phyloP scores from a whole-genome alignment of 2,888 invertebrate genomes.

The Cremastinae sp. region DNA sequence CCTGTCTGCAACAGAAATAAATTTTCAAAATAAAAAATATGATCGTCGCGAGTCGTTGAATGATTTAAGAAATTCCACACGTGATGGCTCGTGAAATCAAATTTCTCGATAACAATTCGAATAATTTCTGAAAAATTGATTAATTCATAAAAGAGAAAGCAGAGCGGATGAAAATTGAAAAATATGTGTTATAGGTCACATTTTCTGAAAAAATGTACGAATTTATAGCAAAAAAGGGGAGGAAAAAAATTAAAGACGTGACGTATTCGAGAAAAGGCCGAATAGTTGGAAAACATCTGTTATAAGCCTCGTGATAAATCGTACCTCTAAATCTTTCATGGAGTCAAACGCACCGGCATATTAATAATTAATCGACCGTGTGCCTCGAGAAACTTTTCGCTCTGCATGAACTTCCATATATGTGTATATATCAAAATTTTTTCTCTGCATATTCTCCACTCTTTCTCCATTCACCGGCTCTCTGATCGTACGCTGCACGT shows the following conservation, averaged over 20 bases:
- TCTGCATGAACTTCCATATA: slow-evolving; percentile 25
- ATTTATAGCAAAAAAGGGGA: neutral
- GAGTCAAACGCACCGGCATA: slow-evolving; percentile 61
- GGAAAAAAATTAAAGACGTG: slow-evolving; percentile 22
- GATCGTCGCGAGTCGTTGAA: no score
- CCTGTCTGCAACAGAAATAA: slow-evolving; percentile 73
- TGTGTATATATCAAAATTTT: neutral
- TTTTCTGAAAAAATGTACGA: slow-evolving; percentile 4
- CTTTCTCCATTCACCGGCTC: slow-evolving; percentile 15
- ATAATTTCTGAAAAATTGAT: no score
- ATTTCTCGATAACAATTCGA: neutral
- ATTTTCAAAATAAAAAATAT: neutral
- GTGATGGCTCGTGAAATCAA: neutral
- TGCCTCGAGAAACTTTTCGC: slow-evolving; percentile 51
- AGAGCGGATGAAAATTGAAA: no score
- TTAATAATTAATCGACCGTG: slow-evolving; percentile 62
- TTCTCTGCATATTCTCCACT: neutral
- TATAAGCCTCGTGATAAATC: slow-evolving; percentile 54
- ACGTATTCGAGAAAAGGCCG: slow-evolving; percentile 30
- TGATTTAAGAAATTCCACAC: neutral
- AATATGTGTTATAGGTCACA: no score
- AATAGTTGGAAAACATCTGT: slow-evolving; percentile 60
- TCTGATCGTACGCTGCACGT: slow-evolving; percentile 42
- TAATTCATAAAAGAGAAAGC: no score
- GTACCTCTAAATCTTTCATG: slow-evolving; percentile 53